phyloP scores from a whole-genome alignment of 2,888 invertebrate species.

The Dolichopus griseipennis region DNA sequence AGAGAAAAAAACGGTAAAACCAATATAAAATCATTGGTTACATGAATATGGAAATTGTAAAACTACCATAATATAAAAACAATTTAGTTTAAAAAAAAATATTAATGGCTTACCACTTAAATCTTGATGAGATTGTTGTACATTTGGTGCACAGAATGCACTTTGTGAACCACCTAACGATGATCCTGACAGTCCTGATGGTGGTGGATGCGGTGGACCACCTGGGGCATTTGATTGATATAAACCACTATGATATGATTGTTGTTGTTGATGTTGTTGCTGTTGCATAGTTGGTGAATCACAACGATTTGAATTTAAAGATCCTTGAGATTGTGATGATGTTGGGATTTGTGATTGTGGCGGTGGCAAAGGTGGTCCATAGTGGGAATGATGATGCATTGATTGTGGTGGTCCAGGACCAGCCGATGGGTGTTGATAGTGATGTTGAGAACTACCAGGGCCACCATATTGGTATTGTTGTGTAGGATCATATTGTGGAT shows the following conservation, averaged over 20 bases:
- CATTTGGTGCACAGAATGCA: slow-evolving; percentile 42
- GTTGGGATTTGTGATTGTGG: slow-evolving; percentile 8
- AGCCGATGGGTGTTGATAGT: background rate
- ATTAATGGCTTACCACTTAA: slow-evolving; percentile 26
- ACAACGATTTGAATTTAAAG: slow-evolving; percentile 14
- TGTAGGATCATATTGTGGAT: slow-evolving; percentile 24
- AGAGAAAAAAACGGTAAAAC: too few relatives aligned
- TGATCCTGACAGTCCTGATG: slow-evolving; percentile 23
- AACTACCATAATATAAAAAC: too few relatives aligned
- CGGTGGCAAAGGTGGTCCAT: slow-evolving; percentile 7
- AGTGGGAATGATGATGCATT: slow-evolving; percentile 11
- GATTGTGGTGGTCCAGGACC: slow-evolving; percentile 1
- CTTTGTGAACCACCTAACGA: slow-evolving; percentile 32
- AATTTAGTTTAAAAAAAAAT: too few relatives aligned
- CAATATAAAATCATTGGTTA: too few relatives aligned
- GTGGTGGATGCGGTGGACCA: slow-evolving; percentile 28
- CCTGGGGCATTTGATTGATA: slow-evolving; percentile 13
- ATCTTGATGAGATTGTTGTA: slow-evolving; percentile 31
- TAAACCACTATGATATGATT: slow-evolving; percentile 16
- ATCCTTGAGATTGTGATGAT: background rate
- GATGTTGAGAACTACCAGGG: background rate
- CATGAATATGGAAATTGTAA: too few relatives aligned
- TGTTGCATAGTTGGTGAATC: slow-evolving; percentile 18
- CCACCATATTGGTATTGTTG: slow-evolving; percentile 14
- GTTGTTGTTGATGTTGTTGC: slow-evolving; percentile 13